These are phyloP conservation scores for Plectrocnemia conspersa DNA, from an alignment of 1,140 invertebrate genomes.

Conservation along the genomic window DNA sequence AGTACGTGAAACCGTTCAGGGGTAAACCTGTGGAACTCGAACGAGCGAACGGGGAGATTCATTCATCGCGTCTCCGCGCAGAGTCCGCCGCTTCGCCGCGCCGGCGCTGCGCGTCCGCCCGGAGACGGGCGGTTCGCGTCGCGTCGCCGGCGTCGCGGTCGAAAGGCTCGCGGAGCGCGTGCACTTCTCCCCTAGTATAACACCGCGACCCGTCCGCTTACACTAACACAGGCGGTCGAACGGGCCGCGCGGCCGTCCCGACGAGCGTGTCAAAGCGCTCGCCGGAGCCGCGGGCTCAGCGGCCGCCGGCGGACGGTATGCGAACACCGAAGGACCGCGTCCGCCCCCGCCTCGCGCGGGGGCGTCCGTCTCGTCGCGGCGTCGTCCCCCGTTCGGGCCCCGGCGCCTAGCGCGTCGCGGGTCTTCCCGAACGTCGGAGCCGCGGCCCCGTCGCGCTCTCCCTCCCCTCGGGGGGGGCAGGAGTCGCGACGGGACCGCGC, in stretches of 20 bases:
- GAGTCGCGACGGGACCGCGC: slow-evolving; percentile 39
- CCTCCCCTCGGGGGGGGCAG: slow-evolving; percentile 38
- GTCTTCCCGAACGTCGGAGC: slow-evolving; percentile 38
- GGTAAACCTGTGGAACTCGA: slow-evolving; percentile 63
- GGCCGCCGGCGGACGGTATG: slow-evolving; percentile 22
- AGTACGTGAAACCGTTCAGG: slow-evolving; percentile 76
- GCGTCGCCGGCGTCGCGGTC: slow-evolving; percentile 38
- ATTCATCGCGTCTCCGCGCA: slow-evolving; percentile 47
- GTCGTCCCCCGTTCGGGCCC: not conserved
- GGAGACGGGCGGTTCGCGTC: slow-evolving; percentile 33
- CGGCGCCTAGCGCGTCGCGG: slow-evolving; percentile 1
- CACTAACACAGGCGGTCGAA: slow-evolving; percentile 42
- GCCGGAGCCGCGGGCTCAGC: slow-evolving; percentile 21
- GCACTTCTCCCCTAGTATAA: slow-evolving; percentile 51
- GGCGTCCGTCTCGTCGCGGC: slow-evolving; percentile 29
- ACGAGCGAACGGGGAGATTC: slow-evolving; percentile 55
- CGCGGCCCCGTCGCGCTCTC: slow-evolving; percentile 40
- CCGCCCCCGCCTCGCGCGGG: slow-evolving; percentile 12
- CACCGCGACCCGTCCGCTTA: slow-evolving; percentile 48
- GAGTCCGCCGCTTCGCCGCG: slow-evolving; percentile 37
- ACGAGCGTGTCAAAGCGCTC: slow-evolving; percentile 26
- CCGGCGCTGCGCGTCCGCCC: slow-evolving; percentile 34
- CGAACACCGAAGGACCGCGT: slow-evolving; percentile 18
- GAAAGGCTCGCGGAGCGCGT: slow-evolving; percentile 43
- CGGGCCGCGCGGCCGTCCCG: slow-evolving; percentile 32